Conservation (phyloP, 1,140 invertebrate species). For the Macrocentrus cingulum region DNA sequence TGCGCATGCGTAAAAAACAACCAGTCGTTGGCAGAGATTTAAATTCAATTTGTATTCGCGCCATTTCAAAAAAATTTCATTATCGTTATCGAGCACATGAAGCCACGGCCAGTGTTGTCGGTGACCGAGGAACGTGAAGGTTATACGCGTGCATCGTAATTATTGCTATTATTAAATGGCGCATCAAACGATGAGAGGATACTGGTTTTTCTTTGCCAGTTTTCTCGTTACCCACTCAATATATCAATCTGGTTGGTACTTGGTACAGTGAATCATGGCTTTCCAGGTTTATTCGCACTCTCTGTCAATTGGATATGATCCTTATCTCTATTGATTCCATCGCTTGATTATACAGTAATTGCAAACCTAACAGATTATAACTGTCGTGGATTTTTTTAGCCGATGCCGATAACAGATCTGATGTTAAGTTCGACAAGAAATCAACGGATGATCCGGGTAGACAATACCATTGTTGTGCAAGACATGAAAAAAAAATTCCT, state of each 20-base stretch:
- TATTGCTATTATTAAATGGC: no score
- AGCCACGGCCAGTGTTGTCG: no score
- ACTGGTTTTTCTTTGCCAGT: conserved; percentile 11
- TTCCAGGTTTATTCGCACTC: background rate
- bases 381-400: background rate
- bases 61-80: no score
- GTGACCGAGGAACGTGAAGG: no score
- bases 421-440: conserved; percentile 7
- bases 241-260: conserved; percentile 18
- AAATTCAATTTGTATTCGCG: no score
- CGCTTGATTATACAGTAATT: no score
- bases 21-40: no score
- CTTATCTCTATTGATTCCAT: background rate
- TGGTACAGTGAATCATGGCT: conserved; percentile 2
- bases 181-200: conserved; percentile 2
- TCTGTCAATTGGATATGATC: background rate
- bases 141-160: no score
- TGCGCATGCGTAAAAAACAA: no score
- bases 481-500: conserved; percentile 21
- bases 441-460: conserved; percentile 12
- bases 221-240: background rate
- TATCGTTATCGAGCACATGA: no score
- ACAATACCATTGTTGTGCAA: conserved; percentile 22
- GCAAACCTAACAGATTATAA: no score
- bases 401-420: conserved; percentile 3